Percentiles rank a stretch among this genome's conserved stretches.
Conservation (phyloP, 2,888 invertebrate species). For the Incurvaria masculella region DNA sequence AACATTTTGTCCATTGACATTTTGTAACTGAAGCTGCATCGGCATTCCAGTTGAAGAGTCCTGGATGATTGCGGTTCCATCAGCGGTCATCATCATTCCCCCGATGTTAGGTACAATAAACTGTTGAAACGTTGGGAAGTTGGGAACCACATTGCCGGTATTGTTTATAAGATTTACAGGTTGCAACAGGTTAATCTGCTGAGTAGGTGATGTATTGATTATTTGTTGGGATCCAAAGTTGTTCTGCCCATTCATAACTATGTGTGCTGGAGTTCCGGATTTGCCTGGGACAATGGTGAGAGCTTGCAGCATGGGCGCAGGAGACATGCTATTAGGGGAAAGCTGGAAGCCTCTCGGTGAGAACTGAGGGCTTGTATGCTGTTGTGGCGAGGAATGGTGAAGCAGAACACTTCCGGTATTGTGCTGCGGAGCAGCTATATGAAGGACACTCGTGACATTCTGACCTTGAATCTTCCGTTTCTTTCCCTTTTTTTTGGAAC, state of each 20-base stretch:
- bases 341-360: conserved; percentile 75
- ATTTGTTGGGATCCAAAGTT: conserved; percentile 66
- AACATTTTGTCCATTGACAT: conserved; percentile 75
- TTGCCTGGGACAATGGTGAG: conserved; percentile 75
- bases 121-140: conserved; percentile 78
- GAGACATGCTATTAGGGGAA: conserved; percentile 63
- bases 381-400: conserved; percentile 46
- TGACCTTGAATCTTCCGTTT: conserved; percentile 70
- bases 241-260: conserved; percentile 74
- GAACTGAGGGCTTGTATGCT: conserved; percentile 53
- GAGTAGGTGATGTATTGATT: conserved; percentile 56
- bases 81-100: conserved; percentile 81
- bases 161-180: conserved; percentile 79
- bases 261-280: conserved; percentile 67
- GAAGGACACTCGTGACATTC: conserved; percentile 68
- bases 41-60: conserved; percentile 65
- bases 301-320: conserved; percentile 70
- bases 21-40: conserved; percentile 74
- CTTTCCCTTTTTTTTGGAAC: conserved; percentile 62
- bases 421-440: conserved; percentile 65
- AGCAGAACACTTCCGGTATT: conserved; percentile 62
- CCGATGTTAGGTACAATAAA: conserved; percentile 78
- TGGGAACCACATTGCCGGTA: conserved; percentile 65
- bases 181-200: conserved; percentile 72
- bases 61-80: conserved; percentile 73